A percentile compares a stretch with the other conserved stretches of the same genome.
These are phyloP conservation scores for Eleutherodactylus coqui DNA, from an alignment of 2,797 vertebrate genomes.

Conservation along the genomic window DNA sequence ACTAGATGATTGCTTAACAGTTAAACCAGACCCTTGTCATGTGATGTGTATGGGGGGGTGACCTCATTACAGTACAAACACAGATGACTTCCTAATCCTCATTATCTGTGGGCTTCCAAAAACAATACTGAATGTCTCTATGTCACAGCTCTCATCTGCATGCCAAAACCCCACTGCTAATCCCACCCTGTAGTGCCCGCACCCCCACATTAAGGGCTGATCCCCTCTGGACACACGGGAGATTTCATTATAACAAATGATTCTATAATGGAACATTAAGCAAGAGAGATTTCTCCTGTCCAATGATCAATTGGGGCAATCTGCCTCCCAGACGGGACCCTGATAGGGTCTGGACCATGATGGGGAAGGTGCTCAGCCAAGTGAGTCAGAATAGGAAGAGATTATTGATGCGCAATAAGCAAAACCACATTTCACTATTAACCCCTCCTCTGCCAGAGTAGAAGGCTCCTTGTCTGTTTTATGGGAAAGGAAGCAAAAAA, in stretches of 20 bases:
- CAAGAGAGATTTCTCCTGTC: slow-evolving; percentile 38
- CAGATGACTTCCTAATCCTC: slow-evolving; percentile 52
- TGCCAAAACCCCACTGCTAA: not conserved
- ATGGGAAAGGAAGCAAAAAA: not conserved
- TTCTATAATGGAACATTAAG: slow-evolving; percentile 8
- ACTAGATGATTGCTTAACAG: slow-evolving; percentile 3
- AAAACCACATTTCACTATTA: not conserved
- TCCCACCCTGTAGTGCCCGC: not conserved
- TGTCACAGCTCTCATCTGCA: not conserved
- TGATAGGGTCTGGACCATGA: not conserved
- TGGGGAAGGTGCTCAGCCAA: not conserved
- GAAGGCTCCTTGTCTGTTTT: not conserved
- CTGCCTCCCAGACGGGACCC: slow-evolving; percentile 28
- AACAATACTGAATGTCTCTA: slow-evolving; percentile 30
- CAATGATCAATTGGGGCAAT: slow-evolving; percentile 29
- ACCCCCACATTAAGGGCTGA: not conserved
- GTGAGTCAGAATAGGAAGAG: not conserved
- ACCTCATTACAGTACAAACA: slow-evolving; percentile 50
- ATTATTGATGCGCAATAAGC: slow-evolving; percentile 19
- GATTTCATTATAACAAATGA: not conserved
- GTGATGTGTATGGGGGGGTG: slow-evolving; percentile 31
- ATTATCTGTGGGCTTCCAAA: slow-evolving; percentile 41
- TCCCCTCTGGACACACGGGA: not conserved
- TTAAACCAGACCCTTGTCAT: not conserved
- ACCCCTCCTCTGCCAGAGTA: slow-evolving; percentile 14